Percentiles rank a stretch among this genome's conserved stretches.
Evolutionary conservation across 2,888 invertebrate species (phyloP).

Genomic region (Mythimna impura): DNA sequence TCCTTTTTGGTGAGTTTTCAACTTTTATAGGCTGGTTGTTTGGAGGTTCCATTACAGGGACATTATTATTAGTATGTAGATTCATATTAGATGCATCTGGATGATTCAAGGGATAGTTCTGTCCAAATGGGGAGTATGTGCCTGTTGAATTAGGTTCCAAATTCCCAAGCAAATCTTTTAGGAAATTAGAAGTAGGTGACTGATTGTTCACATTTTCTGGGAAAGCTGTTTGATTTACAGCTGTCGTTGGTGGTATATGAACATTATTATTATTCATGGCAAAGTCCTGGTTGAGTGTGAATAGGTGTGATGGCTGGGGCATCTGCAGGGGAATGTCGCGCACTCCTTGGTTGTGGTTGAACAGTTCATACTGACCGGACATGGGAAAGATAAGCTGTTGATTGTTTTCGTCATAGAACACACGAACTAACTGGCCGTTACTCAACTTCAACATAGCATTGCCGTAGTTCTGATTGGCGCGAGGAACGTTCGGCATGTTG

Average conservation of each 20-base stretch:
- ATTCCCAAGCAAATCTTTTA: slow-evolving; percentile 93
- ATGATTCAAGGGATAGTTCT: slow-evolving; percentile 89
- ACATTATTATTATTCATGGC: slow-evolving; percentile 77
- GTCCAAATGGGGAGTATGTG: slow-evolving; percentile 94
- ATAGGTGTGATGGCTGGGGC: slow-evolving; percentile 79
- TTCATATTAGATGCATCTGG: slow-evolving; percentile 83
- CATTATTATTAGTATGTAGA: slow-evolving; percentile 73
- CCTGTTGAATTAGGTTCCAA: slow-evolving; percentile 93
- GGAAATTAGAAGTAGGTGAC: slow-evolving; percentile 88
- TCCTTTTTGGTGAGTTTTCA: slow-evolving; percentile 84
- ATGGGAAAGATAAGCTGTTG: slow-evolving; percentile 86
- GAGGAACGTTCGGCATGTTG: slow-evolving; percentile 75
- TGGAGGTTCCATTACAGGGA: slow-evolving; percentile 73
- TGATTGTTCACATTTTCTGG: slow-evolving; percentile 77
- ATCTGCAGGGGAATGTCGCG: slow-evolving; percentile 81
- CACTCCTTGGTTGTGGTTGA: slow-evolving; percentile 82
- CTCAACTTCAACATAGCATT: slow-evolving; percentile 87
- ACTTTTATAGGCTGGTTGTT: slow-evolving; percentile 75
- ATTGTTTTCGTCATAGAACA: slow-evolving; percentile 87
- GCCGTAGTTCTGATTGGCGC: slow-evolving; percentile 82
- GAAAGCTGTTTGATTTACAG: slow-evolving; percentile 73
- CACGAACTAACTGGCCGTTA: slow-evolving; percentile 85
- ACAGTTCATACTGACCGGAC: slow-evolving; percentile 87
- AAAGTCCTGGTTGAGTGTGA: slow-evolving; percentile 85
- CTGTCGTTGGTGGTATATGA: slow-evolving; percentile 70